These are phyloP conservation scores for Drosophila nigrodunni DNA, from an alignment of 1,140 invertebrate genomes.

Conservation along the genomic window DNA sequence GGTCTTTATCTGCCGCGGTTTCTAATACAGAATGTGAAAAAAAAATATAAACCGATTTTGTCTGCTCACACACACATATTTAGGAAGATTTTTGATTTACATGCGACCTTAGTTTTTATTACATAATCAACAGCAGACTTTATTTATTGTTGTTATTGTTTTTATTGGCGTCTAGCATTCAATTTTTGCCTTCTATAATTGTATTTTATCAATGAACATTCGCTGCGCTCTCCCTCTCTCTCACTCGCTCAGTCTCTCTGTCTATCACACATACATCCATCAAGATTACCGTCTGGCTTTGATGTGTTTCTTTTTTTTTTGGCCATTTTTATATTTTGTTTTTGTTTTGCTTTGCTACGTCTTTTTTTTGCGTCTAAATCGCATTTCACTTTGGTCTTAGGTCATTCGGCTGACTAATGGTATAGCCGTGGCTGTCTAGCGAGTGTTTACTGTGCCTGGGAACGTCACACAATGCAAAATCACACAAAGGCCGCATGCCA, in stretches of 20 bases:
- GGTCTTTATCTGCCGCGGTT: slow-evolving; percentile 29
- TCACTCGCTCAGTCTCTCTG: not conserved
- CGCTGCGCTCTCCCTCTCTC: not conserved
- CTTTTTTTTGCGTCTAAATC: slow-evolving; percentile 9
- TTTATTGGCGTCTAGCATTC: slow-evolving; percentile 50
- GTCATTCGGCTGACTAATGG: slow-evolving; percentile 19
- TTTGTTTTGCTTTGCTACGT: not conserved
- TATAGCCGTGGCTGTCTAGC: not conserved
- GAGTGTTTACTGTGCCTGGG: slow-evolving; percentile 5
- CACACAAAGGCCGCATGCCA: slow-evolving; percentile 74
- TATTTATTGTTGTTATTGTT: slow-evolving; percentile 32
- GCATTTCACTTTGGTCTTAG: slow-evolving; percentile 24
- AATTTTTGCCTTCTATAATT: slow-evolving; percentile 37
- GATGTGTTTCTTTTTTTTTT: slow-evolving; percentile 14
- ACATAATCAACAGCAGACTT: slow-evolving; percentile 50
- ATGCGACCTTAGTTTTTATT: slow-evolving; percentile 55
- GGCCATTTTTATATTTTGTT: slow-evolving; percentile 6
- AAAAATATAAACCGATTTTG: slow-evolving; percentile 13
- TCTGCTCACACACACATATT: slow-evolving; percentile 5
- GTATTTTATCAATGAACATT: slow-evolving; percentile 52
- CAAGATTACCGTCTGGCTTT: slow-evolving; percentile 44
- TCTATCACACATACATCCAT: slow-evolving; percentile 16
- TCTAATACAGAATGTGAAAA: slow-evolving; percentile 23
- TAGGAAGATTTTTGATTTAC: slow-evolving; percentile 51
- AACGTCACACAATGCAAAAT: slow-evolving; percentile 55